Evolutionary conservation across 1,140 invertebrate species (phyloP).

Genomic region (Lucilia sericata): DNA sequence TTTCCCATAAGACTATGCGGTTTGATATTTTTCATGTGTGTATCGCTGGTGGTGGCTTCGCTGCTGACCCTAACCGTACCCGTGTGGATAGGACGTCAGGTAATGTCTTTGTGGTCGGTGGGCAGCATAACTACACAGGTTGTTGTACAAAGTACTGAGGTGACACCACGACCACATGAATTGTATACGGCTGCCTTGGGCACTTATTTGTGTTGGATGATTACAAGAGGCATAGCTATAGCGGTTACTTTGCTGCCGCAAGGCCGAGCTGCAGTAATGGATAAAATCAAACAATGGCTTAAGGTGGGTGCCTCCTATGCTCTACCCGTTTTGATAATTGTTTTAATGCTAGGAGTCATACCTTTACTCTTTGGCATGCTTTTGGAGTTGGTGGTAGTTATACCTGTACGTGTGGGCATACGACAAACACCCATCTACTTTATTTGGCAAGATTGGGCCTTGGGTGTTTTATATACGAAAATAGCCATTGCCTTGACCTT

Average conservation of each 20-base stretch:
- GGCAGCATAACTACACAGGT: slow-evolving; percentile 64
- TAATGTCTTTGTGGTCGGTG: slow-evolving; percentile 88
- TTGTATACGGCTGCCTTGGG: slow-evolving; percentile 91
- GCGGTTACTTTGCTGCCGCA: slow-evolving; percentile 88
- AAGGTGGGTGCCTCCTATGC: slow-evolving; percentile 76
- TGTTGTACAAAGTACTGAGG: slow-evolving; percentile 61
- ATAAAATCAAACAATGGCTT: slow-evolving; percentile 82
- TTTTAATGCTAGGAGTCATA: slow-evolving; percentile 88
- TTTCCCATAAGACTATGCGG: slow-evolving; percentile 84
- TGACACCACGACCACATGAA: slow-evolving; percentile 86
- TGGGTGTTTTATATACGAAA: slow-evolving; percentile 97
- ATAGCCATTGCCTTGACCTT: slow-evolving; percentile 96
- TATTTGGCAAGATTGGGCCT: slow-evolving; percentile 96
- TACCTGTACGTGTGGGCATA: slow-evolving; percentile 91
- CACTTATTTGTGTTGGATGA: slow-evolving; percentile 93
- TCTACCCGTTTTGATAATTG: slow-evolving; percentile 74
- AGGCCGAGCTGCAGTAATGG: slow-evolving; percentile 82
- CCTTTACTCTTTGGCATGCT: slow-evolving; percentile 93
- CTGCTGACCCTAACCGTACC: slow-evolving; percentile 79
- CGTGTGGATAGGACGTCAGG: slow-evolving; percentile 84
- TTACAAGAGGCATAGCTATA: slow-evolving; percentile 81
- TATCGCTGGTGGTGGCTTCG: slow-evolving; percentile 81
- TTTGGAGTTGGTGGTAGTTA: slow-evolving; percentile 91
- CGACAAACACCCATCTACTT: slow-evolving; percentile 95
- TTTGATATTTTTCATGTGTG: slow-evolving; percentile 83